Base-by-base conservation (phyloP, 1,140 invertebrate species). In the Drosophila mojavensis region DNA sequence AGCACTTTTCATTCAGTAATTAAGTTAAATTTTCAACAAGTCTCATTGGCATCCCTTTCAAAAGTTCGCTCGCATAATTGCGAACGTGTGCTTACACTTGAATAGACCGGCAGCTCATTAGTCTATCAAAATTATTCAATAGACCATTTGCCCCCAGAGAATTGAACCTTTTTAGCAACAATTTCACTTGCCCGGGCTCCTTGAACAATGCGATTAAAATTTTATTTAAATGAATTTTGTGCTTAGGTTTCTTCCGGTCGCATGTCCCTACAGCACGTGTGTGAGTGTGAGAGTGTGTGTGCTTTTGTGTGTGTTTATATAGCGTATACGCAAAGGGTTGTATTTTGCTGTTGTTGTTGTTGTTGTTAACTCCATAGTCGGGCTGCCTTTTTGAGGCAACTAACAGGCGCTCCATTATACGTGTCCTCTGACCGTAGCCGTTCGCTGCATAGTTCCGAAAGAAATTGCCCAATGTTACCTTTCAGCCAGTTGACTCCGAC, bases 351-450 rank as follows among this genome's bases (percentile, higher is more conserved):
- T 5, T 45, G 43, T 7, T 47, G 47, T 47, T 61, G 47, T 47
- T 61, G 60, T 50, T 83, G 76, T 78, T 81, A 80, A 66, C 81
- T 81, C 68, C 28, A 51, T 15, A 36, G 9, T 47, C 24, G 71
- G 47, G 41, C 26, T 59, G 56, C 67, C 55, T 78, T 89, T 80
- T 60, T 41, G 33, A 39, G 74, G 28, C 62, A 77, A 72, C 72
- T 79, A 79, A 74, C 77, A 75, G 60, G 45, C 83, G 75, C 73
- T 84, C 85, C 69, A 89, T 89, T 89, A 89, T 89, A 75, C 71
- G 78, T 89, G 71, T 89, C 75, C 84, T 78, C 72, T 81, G 84
- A 84, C 74, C 84, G 84, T 89, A 89, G 81, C 78, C 69, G 48
- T 47, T 54, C 41, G n/a, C 50, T 59, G 41, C 30, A 62, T 60